These are phyloP conservation scores for Argyrosomus regius DNA, from an alignment of 2,797 vertebrate species.

Conservation along the genomic window DNA sequence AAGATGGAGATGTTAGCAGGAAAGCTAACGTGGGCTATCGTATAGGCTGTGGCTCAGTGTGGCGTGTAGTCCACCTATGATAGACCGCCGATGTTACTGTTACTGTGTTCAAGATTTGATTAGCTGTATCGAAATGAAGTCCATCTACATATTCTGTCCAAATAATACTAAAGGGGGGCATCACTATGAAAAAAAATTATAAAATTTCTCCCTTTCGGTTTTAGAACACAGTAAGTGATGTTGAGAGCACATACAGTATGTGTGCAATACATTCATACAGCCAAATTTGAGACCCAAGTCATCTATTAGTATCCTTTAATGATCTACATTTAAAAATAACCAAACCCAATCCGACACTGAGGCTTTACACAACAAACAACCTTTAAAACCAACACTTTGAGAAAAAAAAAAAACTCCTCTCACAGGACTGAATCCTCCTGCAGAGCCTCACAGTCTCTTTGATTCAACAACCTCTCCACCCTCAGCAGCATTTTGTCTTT, in stretches of 20 bases:
- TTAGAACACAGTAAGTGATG: neutral
- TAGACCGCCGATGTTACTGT: no score
- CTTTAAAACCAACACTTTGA: neutral
- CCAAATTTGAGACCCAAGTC: neutral
- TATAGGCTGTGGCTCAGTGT: no score
- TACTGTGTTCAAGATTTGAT: neutral
- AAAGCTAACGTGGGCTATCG: no score
- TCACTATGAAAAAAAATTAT: no score
- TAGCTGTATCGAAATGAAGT: no score
- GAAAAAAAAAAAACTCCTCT: neutral
- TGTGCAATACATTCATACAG: no score
- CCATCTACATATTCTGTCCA: no score
- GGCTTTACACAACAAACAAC: neutral
- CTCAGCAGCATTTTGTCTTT: conserved; percentile 29
- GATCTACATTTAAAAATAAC: neutral
- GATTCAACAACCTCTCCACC: conserved; percentile 6
- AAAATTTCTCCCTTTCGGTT: neutral
- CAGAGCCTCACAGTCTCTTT: neutral
- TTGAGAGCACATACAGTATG: no score
- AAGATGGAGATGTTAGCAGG: no score
- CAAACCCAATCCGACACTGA: neutral
- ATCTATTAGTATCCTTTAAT: neutral
- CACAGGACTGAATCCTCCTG: neutral
- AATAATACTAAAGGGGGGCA: no score
- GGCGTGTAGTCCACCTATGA: no score